Evolutionary conservation across 2,797 vertebrate species (phyloP).

Genomic region (Crotalus adamanteus): DNA sequence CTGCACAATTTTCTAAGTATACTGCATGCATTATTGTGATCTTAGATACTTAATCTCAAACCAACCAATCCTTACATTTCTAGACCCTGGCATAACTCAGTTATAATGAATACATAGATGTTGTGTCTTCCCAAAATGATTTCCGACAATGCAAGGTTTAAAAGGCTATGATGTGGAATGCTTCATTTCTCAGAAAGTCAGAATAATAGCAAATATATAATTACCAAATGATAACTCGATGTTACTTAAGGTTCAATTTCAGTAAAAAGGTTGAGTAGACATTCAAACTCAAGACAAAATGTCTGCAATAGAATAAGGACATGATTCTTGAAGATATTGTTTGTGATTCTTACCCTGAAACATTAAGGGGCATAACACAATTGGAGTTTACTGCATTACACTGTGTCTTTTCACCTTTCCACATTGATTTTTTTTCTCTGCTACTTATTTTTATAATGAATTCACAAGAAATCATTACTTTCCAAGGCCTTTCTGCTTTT

Average conservation of each 20-base stretch:
- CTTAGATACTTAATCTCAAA: background rate
- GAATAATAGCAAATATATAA: background rate
- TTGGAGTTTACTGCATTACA: background rate
- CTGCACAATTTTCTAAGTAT: background rate
- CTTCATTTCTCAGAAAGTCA: background rate
- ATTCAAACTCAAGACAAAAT: background rate
- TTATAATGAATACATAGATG: background rate
- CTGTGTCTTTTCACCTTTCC: background rate
- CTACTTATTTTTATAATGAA: background rate
- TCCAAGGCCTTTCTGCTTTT: background rate
- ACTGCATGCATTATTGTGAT: background rate
- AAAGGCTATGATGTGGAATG: background rate
- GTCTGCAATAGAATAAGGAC: background rate
- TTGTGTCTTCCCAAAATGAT: background rate
- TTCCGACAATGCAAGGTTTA: background rate
- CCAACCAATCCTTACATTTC: background rate
- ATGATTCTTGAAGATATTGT: background rate
- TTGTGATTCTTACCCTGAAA: background rate
- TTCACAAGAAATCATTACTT: background rate
- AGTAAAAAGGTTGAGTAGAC: background rate
- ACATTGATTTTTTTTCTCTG: background rate
- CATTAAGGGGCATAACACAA: background rate
- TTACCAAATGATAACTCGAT: background rate
- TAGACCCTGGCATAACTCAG: background rate
- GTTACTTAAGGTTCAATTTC: background rate